A percentile compares a stretch with the other conserved stretches of the same genome.
phyloP scores from a whole-genome alignment of 1,140 invertebrate species.

The Drosophila setifemur region DNA sequence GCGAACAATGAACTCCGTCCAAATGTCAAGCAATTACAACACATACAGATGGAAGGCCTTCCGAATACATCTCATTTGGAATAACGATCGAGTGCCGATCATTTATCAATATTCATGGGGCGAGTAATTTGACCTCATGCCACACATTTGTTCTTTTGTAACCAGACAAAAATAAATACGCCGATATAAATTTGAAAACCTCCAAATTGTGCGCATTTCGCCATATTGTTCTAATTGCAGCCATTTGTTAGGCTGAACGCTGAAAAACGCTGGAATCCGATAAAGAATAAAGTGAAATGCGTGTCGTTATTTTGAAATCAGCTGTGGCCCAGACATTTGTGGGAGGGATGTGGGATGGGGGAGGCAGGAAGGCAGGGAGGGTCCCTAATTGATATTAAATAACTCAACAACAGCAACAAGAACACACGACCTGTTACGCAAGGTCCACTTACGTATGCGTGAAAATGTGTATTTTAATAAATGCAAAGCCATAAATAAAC shows the following conservation, averaged over 20 bases:
- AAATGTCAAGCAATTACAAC: slow-evolving; percentile 45
- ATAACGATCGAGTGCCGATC: slow-evolving; percentile 47
- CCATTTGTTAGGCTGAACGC: slow-evolving; percentile 58
- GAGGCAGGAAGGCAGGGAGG: too few relatives aligned
- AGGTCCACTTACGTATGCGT: slow-evolving; percentile 3
- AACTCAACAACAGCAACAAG: slow-evolving; percentile 34
- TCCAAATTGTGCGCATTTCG: slow-evolving; percentile 65
- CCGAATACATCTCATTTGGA: slow-evolving; percentile 16
- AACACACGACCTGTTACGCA: slow-evolving; percentile 60
- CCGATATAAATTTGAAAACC: slow-evolving; percentile 61
- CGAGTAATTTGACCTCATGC: slow-evolving; percentile 53
- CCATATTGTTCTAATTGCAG: slow-evolving; percentile 79
- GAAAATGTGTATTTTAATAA: slow-evolving; percentile 63
- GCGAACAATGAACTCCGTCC: slow-evolving; percentile 32
- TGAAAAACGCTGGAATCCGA: not conserved
- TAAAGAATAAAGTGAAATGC: slow-evolving; percentile 55
- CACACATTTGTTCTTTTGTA: slow-evolving; percentile 38
- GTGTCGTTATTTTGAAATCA: slow-evolving; percentile 79
- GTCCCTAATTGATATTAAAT: slow-evolving; percentile 75
- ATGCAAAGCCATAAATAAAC: slow-evolving; percentile 79
- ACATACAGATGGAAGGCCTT: slow-evolving; percentile 7
- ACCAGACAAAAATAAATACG: slow-evolving; percentile 57
- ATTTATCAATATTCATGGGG: slow-evolving; percentile 66
- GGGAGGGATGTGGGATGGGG: too few relatives aligned
- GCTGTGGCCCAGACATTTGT: slow-evolving; percentile 48